Base-by-base conservation (phyloP, 30 jellyfish, hydroid and myxozoan genomes). In the Hydractinia symbiolongicarpus region DNA sequence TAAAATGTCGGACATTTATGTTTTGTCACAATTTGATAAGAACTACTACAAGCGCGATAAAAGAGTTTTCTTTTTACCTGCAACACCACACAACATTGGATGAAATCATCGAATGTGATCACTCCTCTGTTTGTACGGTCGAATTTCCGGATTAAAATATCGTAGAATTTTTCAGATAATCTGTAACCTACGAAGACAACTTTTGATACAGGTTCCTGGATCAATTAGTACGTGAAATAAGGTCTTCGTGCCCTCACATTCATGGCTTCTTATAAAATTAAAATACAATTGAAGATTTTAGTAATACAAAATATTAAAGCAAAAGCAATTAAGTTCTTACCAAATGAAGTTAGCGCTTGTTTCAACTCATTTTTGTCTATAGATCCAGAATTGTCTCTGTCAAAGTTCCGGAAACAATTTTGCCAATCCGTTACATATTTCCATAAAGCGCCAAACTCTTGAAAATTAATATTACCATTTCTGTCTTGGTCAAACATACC, bases 401-500 rank as follows among this genome's bases (percentile, higher is more conserved):
- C 98, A 91, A 88, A 91, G 60, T 91, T 83, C 6, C 89, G 90
- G 70, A 91, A 91, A 76, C 96, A 86, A n/a, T 82, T 73, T 76
- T 91, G 98, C 98, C 98, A 91, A 67, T 91, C 98, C 53, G 98
- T 91, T 21, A 91, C 98, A 57, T 91, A 91, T 74, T 82, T 91
- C 98, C 98, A 91, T 55, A 91, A 80, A 19, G 95, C 97, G 51
- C 95, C 95, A 81, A 90, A 90, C 69, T 90, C 97, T 76, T 90
- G 93, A 56, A 90, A 90, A 66, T 67, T 86, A 67, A 90, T 90
- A 16, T 95, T 90, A 8, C 97, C 97, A 76, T 73, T 81, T 30
- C 74, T 93, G 66, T 90, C 97, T 76, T 61, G 84, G 82, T 90
- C 97, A 76, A 90, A 90, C 97, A 90, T 90, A 5, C 94, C 97